These are phyloP conservation scores for Channa striata DNA, from an alignment of 2,797 vertebrate genomes.

Conservation along the genomic window DNA sequence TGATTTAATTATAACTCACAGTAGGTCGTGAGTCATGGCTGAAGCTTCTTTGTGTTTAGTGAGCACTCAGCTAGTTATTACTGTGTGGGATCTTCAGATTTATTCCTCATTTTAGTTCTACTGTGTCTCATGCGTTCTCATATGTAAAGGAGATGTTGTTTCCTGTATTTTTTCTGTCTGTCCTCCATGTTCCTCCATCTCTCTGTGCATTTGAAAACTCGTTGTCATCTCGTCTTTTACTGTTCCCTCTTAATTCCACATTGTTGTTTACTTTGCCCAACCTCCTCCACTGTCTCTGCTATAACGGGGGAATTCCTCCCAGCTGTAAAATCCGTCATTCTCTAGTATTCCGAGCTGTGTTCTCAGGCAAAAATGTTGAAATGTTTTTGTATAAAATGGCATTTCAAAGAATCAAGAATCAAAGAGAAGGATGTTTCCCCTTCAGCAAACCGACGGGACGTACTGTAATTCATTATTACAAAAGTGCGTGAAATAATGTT, in stretches of 20 bases:
- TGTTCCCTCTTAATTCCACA: background rate
- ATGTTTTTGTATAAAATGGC: no score
- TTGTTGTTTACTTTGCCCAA: background rate
- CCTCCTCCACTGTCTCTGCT: background rate
- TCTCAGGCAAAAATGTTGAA: no score
- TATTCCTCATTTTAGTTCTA: slow-evolving; percentile 10
- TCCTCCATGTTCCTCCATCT: background rate
- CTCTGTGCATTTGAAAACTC: no score
- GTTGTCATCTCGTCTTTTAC: background rate
- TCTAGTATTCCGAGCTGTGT: no score
- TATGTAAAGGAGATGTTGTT: no score
- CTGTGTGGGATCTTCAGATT: slow-evolving; percentile 20
- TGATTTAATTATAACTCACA: background rate
- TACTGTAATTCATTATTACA: slow-evolving; percentile 15
- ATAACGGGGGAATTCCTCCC: no score
- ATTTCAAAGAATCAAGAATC: no score
- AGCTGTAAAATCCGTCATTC: no score
- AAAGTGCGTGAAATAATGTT: background rate
- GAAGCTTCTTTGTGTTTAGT: background rate
- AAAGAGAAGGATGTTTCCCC: background rate
- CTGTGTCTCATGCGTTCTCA: background rate
- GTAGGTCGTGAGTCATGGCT: slow-evolving; percentile 27
- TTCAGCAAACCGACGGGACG: slow-evolving; percentile 22
- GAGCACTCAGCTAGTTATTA: slow-evolving; percentile 24
- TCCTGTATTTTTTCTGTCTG: no score